Percentiles rank a stretch among this genome's conserved stretches.
These are phyloP conservation scores for Leuciscus idus DNA, from an alignment of 2,113 vertebrate species.

Conservation along the genomic window DNA sequence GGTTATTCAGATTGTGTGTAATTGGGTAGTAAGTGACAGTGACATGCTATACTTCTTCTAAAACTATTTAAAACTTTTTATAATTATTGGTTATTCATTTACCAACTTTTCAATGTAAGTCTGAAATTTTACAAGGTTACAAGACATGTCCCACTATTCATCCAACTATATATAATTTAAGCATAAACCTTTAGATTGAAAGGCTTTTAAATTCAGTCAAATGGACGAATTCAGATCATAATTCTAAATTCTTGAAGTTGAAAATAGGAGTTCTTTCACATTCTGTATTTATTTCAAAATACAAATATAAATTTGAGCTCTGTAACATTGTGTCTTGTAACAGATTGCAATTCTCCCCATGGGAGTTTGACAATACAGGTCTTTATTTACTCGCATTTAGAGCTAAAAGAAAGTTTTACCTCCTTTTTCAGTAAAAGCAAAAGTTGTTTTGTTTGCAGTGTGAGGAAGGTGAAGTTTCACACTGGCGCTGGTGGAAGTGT, in stretches of 20 bases:
- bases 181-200: not conserved
- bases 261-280: not conserved
- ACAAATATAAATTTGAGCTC: not conserved
- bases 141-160: not conserved
- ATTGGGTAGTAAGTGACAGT: slow-evolving; percentile 16
- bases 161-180: not conserved
- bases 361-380: not conserved
- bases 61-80: not conserved
- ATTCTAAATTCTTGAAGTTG: not conserved
- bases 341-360: not conserved
- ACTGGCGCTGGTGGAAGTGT: slow-evolving; percentile 33
- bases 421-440: not conserved
- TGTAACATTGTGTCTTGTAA: not conserved
- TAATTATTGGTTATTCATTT: not conserved
- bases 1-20: not conserved
- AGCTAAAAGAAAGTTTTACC: not conserved
- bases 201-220: not conserved
- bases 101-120: not conserved
- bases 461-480: slow-evolving; percentile 29
- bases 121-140: not conserved
- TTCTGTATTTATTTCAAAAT: not conserved
- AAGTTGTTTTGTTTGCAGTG: not conserved
- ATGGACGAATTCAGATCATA: not conserved
- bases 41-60: not conserved
- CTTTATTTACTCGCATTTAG: slow-evolving; percentile 3